Evolutionary conservation across 92 coral and sea anemone species (phyloP).

Genomic region (Palythoa grandiflora): DNA sequence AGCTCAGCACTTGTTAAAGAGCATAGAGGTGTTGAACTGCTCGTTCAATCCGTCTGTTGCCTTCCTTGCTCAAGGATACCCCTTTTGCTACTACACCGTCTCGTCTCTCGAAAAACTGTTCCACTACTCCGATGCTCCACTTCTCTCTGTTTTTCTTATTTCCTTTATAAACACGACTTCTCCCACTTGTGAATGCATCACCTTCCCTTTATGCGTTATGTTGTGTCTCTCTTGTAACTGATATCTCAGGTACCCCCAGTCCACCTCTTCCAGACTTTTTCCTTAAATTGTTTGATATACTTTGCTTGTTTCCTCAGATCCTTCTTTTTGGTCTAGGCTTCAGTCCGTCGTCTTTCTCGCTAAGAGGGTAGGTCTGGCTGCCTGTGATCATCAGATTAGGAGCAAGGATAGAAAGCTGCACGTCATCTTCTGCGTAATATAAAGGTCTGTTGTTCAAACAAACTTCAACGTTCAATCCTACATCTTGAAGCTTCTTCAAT

Average conservation of each 20-base stretch:
- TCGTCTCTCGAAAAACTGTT: neutral
- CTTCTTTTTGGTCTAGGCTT: too few relatives aligned
- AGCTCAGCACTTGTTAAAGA: neutral
- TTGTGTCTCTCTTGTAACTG: conserved; percentile 44
- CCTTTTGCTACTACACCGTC: conserved; percentile 10
- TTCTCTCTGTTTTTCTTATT: neutral
- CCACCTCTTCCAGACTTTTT: conserved; percentile 16
- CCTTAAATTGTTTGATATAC: neutral
- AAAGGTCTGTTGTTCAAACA: neutral
- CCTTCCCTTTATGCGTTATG: conserved; percentile 20
- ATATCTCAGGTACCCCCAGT: conserved; percentile 31
- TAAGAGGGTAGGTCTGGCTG: neutral
- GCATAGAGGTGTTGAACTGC: conserved; percentile 15
- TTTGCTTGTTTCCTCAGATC: neutral
- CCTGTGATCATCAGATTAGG: neutral
- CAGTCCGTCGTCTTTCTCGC: neutral
- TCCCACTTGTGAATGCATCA: neutral
- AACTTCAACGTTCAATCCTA: neutral
- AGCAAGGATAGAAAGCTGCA: neutral
- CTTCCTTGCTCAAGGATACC: too few relatives aligned
- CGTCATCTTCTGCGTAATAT: neutral
- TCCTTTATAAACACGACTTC: neutral
- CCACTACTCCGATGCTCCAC: too few relatives aligned
- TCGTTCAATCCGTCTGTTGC: conserved; percentile 22
- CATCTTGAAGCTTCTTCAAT: neutral